These are phyloP conservation scores for Lithosia quadra DNA, from an alignment of 2,888 invertebrate genomes.

Conservation along the genomic window DNA sequence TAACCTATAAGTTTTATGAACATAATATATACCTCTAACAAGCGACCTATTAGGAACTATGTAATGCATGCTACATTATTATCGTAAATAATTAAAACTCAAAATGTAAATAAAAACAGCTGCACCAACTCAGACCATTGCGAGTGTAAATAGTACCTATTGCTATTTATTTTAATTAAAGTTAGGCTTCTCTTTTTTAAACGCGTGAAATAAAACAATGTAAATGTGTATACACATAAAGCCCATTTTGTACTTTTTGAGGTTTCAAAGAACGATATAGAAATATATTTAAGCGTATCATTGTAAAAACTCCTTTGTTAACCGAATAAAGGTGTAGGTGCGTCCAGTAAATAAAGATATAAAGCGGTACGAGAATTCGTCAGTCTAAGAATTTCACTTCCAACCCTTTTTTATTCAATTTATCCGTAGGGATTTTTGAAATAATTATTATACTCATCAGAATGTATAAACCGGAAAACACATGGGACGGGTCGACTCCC, in stretches of 20 bases:
- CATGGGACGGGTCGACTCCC: slow-evolving; percentile 71
- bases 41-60: too few relatives aligned
- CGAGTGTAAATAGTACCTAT: too few relatives aligned
- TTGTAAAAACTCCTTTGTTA: neutral
- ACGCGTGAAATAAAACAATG: neutral
- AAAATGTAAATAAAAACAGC: too few relatives aligned
- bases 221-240: neutral
- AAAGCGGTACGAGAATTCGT: slow-evolving; percentile 34
- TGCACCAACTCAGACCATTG: too few relatives aligned
- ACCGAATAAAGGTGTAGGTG: neutral
- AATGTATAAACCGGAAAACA: slow-evolving; percentile 67
- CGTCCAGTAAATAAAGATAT: slow-evolving; percentile 15
- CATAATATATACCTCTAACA: too few relatives aligned
- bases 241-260: neutral
- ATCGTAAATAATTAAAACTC: too few relatives aligned
- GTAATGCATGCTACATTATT: neutral
- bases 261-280: neutral
- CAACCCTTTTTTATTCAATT: slow-evolving; percentile 54
- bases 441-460: slow-evolving; percentile 69
- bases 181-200: too few relatives aligned
- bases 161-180: too few relatives aligned
- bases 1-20: too few relatives aligned
- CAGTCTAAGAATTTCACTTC: slow-evolving; percentile 40
- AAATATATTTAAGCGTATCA: neutral
- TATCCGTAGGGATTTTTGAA: slow-evolving; percentile 47